phyloP scores from a whole-genome alignment of 2,797 vertebrate genomes.

The Lepus townsendii region DNA sequence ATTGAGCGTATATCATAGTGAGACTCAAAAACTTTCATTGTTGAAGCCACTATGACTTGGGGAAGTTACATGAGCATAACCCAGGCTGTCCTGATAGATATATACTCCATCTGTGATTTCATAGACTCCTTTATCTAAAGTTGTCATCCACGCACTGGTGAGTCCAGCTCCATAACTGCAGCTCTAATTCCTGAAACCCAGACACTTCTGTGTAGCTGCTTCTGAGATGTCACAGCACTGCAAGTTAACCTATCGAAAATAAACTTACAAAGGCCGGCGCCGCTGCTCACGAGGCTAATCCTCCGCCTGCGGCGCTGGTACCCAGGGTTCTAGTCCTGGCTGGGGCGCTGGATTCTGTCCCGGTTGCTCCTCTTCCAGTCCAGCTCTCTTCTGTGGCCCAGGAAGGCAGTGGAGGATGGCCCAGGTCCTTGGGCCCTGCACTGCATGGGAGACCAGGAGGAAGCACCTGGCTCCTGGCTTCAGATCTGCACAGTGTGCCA shows the following conservation, averaged over 20 bases:
- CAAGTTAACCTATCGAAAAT: background rate
- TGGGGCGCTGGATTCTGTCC: too few relatives aligned
- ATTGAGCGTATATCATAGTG: background rate
- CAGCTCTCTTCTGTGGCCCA: too few relatives aligned
- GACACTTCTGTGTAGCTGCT: background rate
- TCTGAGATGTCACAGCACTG: background rate
- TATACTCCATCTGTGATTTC: background rate
- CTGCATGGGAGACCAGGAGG: too few relatives aligned
- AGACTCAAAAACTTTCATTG: background rate
- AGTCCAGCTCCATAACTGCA: background rate
- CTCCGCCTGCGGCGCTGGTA: too few relatives aligned
- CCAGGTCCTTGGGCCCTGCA: too few relatives aligned
- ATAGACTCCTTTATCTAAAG: background rate
- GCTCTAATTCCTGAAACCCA: background rate
- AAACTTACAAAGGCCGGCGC: too few relatives aligned
- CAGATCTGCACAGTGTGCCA: too few relatives aligned
- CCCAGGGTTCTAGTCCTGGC: too few relatives aligned
- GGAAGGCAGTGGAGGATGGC: too few relatives aligned
- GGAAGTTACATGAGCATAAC: background rate
- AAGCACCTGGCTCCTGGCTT: too few relatives aligned
- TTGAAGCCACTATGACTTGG: constrained; percentile 5
- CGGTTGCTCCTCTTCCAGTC: too few relatives aligned
- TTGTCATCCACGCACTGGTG: background rate
- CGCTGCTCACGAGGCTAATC: too few relatives aligned
- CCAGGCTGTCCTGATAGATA: background rate